These are phyloP conservation scores for Halesus radiatus DNA, from an alignment of 1,140 invertebrate species.

Conservation along the genomic window DNA sequence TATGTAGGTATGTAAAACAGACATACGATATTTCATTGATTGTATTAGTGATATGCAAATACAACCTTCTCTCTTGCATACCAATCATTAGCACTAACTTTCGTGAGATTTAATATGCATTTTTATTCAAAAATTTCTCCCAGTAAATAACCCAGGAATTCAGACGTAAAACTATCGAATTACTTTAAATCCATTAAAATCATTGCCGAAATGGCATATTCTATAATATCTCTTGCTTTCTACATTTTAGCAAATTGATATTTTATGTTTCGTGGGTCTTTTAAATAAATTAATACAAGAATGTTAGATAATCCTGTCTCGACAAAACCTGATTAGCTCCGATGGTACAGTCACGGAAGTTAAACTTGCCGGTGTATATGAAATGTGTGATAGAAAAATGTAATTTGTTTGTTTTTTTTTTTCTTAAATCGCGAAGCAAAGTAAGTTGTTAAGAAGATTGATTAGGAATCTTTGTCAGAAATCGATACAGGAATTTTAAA, in stretches of 20 bases:
- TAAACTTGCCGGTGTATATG: background rate
- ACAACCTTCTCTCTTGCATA: background rate
- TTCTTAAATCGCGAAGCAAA: background rate
- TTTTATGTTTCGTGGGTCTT: background rate
- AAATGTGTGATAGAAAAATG: background rate
- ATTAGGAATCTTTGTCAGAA: background rate
- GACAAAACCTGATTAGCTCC: background rate
- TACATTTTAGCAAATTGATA: slow-evolving; percentile 5
- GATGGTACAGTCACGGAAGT: background rate
- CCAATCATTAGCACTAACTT: slow-evolving; percentile 14
- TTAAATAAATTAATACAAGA: background rate
- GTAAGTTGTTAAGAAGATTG: background rate
- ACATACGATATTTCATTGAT: background rate
- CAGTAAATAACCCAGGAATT: slow-evolving; percentile 1
- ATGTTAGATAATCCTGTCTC: slow-evolving; percentile 5
- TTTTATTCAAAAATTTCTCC: slow-evolving; percentile 15
- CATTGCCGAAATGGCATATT: too few relatives aligned
- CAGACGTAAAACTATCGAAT: background rate
- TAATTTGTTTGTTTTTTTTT: background rate
- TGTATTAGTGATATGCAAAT: slow-evolving; percentile 11
- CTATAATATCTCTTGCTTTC: background rate
- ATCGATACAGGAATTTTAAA: background rate
- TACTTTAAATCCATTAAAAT: background rate
- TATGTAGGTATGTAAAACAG: background rate
- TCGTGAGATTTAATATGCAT: slow-evolving; percentile 4